A percentile compares a stretch with the other conserved stretches of the same genome.
Conservation (phyloP, 2,888 invertebrate species). For the Brachypalpus laphriformis region DNA sequence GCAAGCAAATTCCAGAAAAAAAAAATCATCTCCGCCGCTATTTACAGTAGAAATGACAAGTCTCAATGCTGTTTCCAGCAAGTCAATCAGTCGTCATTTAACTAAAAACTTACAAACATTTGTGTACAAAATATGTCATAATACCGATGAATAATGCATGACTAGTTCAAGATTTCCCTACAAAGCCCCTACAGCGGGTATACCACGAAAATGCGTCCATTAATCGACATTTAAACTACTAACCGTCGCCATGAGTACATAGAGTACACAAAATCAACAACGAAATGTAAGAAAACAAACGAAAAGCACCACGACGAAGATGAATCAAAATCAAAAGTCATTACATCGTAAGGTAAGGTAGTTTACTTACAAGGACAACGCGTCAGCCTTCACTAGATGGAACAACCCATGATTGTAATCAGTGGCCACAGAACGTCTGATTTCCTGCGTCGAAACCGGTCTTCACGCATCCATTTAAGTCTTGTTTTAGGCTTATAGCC, state of each 20-base stretch:
- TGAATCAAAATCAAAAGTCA: neutral
- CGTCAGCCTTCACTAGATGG: slow-evolving; percentile 21
- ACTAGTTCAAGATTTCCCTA: neutral
- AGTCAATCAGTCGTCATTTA: neutral
- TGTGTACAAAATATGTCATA: slow-evolving; percentile 2
- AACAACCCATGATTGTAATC: slow-evolving; percentile 31
- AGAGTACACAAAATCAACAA: neutral
- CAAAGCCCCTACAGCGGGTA: slow-evolving; percentile 9
- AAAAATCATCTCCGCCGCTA: neutral
- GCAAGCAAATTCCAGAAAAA: neutral
- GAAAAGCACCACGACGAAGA: too few relatives aligned
- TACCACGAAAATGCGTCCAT: slow-evolving; percentile 1
- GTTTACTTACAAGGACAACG: slow-evolving; percentile 41
- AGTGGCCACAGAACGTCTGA: neutral
- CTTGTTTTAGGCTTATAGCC: slow-evolving; percentile 18
- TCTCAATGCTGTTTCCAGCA: neutral
- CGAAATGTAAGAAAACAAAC: neutral
- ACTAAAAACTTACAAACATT: neutral
- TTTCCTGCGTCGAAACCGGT: slow-evolving; percentile 55
- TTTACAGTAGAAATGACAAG: neutral
- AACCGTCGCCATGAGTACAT: neutral
- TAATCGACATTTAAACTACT: too few relatives aligned
- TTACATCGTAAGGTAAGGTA: neutral
- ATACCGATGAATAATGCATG: neutral
- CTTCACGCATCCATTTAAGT: neutral